These are phyloP conservation scores for Neodon shergylaensis DNA, from an alignment of 2,113 vertebrate genomes.

Conservation along the genomic window DNA sequence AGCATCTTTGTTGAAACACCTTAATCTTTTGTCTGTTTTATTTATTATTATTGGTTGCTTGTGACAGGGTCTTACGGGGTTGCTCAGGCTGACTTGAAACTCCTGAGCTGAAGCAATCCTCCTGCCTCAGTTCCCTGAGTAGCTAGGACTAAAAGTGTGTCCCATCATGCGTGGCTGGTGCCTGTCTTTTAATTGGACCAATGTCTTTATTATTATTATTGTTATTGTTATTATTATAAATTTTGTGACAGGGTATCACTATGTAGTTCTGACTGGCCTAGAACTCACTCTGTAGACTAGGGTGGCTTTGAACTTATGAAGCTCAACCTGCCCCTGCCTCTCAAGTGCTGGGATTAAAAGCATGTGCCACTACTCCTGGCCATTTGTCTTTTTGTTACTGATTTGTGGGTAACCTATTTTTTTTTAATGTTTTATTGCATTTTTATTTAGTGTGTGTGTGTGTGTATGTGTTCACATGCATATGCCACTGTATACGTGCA, in stretches of 20 bases:
- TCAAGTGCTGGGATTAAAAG: neutral
- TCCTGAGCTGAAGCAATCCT: neutral
- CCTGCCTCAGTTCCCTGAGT: neutral
- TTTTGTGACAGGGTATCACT: neutral
- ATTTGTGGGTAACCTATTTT: neutral
- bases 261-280: neutral
- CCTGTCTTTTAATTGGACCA: neutral
- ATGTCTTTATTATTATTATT: neutral
- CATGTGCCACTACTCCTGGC: accelerated
- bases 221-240: neutral
- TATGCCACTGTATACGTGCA: accelerated
- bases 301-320: neutral
- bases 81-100: neutral
- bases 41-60: neutral
- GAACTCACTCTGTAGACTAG: neutral
- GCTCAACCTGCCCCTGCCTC: neutral
- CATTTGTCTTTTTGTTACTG: neutral
- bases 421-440: neutral
- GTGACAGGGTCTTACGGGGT: neutral
- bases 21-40: neutral
- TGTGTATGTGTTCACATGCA: neutral
- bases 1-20: neutral
- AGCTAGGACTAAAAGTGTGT: neutral
- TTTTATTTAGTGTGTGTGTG: neutral
- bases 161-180: neutral